Evolutionary conservation across 2,113 vertebrate genomes (phyloP).

Genomic region (Indri indri): DNA sequence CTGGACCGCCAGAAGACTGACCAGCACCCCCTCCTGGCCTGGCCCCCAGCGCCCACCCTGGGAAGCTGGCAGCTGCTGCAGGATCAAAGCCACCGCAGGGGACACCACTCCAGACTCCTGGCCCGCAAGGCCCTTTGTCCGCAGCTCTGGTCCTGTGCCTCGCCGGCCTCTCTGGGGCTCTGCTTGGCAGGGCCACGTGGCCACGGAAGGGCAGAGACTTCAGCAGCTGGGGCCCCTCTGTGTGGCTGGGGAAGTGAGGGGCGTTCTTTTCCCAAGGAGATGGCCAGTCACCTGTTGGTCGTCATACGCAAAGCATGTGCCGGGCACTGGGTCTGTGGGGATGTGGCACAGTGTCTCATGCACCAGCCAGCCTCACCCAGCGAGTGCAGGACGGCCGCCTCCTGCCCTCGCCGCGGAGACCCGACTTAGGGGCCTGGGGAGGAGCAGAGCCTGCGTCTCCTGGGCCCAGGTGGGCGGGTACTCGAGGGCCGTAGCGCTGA

Average conservation of each 20-base stretch:
- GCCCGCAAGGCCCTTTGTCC: no score
- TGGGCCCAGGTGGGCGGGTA: background rate
- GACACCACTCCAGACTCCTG: rapidly evolving
- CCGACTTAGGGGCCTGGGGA: rapidly evolving
- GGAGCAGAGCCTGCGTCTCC: background rate
- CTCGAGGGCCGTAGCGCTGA: background rate
- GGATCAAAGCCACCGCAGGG: rapidly evolving
- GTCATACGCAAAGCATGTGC: rapidly evolving
- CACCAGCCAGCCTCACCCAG: background rate
- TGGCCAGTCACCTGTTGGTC: rapidly evolving
- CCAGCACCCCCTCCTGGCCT: no score
- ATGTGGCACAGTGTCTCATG: background rate
- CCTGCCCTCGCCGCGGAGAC: no score
- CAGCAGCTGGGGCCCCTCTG: no score
- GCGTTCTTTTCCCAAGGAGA: rapidly evolving
- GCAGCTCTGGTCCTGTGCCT: background rate
- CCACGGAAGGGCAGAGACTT: background rate
- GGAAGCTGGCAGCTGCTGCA: rapidly evolving
- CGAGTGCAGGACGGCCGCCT: rapidly evolving
- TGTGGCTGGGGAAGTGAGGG: no score
- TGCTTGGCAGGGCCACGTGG: background rate
- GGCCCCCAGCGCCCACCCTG: rapidly evolving
- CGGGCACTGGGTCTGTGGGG: no score
- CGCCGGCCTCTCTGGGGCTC: background rate
- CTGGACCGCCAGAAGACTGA: rapidly evolving